Percentiles rank a stretch among this genome's conserved stretches.
phyloP scores from a whole-genome alignment of 2,888 invertebrate species.

The Tanaodytes sp. region DNA sequence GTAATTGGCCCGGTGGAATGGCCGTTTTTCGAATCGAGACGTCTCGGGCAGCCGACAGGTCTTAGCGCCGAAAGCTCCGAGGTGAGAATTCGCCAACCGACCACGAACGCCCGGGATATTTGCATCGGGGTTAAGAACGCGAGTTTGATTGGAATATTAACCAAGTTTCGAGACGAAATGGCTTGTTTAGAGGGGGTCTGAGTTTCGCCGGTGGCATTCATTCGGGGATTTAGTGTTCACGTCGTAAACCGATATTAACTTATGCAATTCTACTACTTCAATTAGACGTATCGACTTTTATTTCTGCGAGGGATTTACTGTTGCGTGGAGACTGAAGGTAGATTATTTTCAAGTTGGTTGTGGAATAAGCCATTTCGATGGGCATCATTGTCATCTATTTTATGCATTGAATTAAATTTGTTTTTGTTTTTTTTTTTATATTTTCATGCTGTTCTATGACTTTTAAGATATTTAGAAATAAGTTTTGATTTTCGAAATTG shows the following conservation, averaged over 20 bases:
- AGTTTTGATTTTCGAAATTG: no score
- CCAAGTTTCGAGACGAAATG: slow-evolving; percentile 21
- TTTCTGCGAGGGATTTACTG: no score
- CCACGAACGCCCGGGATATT: slow-evolving; percentile 4
- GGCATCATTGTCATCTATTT: no score
- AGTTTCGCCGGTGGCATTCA: not conserved
- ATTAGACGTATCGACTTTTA: not conserved
- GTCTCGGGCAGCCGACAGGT: slow-evolving; percentile 13
- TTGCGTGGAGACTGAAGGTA: no score
- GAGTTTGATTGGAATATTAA: slow-evolving; percentile 32
- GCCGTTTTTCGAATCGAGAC: slow-evolving; percentile 30
- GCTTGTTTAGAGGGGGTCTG: slow-evolving; percentile 29
- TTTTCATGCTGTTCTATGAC: no score
- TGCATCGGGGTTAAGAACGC: slow-evolving; percentile 30
- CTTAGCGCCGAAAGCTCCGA: slow-evolving; percentile 5
- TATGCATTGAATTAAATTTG: no score
- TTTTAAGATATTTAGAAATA: no score
- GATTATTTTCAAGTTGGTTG: no score
- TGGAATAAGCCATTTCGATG: no score
- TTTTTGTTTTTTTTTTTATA: no score
- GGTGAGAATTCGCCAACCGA: slow-evolving; percentile 14
- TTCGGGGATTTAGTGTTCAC: slow-evolving; percentile 14
- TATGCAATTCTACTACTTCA: slow-evolving; percentile 7
- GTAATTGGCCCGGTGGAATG: slow-evolving; percentile 34
- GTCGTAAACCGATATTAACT: slow-evolving; percentile 23